Conservation (phyloP, 2,888 invertebrate species). For the Willowsia nigromaculata region DNA sequence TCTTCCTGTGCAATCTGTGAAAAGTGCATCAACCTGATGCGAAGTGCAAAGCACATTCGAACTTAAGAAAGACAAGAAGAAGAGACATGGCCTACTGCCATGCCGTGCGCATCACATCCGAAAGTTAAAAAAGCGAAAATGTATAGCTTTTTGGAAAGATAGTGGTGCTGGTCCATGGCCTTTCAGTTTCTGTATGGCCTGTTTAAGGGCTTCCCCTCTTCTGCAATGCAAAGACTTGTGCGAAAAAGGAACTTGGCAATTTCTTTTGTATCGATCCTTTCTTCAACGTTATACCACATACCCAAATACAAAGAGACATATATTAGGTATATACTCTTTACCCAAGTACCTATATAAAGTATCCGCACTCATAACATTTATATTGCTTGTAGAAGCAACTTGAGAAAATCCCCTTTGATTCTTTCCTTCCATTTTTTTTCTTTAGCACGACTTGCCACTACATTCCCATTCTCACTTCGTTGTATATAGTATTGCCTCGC, state of each 20-base stretch:
- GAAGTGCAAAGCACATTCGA: not conserved
- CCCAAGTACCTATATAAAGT: not conserved
- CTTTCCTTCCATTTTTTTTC: slow-evolving; percentile 37
- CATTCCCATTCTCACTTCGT: not conserved
- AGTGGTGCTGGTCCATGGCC: not conserved
- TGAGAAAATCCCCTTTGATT: slow-evolving; percentile 36
- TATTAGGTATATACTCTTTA: slow-evolving; percentile 5
- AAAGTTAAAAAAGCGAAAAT: slow-evolving; percentile 26
- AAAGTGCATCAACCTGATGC: slow-evolving; percentile 49
- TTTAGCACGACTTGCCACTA: slow-evolving; percentile 12
- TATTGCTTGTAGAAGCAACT: not conserved
- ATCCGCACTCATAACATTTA: not conserved
- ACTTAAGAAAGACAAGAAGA: not conserved
- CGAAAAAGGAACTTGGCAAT: slow-evolving; percentile 79
- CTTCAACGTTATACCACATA: slow-evolving; percentile 28
- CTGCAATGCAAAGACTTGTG: slow-evolving; percentile 1
- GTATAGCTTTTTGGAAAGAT: not conserved
- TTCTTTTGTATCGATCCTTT: slow-evolving; percentile 79
- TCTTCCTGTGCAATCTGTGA: slow-evolving; percentile 3
- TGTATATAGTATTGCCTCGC: not conserved
- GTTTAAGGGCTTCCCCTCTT: slow-evolving; percentile 23
- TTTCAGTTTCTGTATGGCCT: not conserved
- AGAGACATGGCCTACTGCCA: not conserved
- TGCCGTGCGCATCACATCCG: slow-evolving; percentile 17
- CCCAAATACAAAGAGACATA: slow-evolving; percentile 41